Percentiles rank a stretch among this genome's conserved stretches.
phyloP scores from a whole-genome alignment of 2,797 vertebrate species.

The Catharus ustulatus region DNA sequence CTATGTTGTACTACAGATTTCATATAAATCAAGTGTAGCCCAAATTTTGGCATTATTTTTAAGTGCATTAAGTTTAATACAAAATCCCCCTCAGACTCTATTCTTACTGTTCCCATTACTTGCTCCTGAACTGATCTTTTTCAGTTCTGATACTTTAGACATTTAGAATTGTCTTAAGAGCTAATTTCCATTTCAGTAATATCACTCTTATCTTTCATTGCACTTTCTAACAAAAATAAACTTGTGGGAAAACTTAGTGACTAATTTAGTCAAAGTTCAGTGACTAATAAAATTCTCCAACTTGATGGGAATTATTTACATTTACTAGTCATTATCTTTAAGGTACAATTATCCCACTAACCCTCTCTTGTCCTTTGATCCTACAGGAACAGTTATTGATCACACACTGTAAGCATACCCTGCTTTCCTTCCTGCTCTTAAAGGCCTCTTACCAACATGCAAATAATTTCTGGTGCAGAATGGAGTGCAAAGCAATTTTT shows the following conservation, averaged over 20 bases:
- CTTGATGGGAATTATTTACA: background rate
- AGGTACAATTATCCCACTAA: background rate
- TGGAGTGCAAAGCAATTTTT: background rate
- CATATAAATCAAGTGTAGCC: slow-evolving; percentile 47
- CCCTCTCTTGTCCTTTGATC: background rate
- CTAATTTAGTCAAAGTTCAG: slow-evolving; percentile 28
- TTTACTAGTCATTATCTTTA: background rate
- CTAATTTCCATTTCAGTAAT: background rate
- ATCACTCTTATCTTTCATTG: background rate
- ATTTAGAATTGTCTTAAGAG: background rate
- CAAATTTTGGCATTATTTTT: slow-evolving; percentile 57
- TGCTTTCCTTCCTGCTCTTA: background rate
- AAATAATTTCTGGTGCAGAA: background rate
- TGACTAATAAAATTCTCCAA: background rate
- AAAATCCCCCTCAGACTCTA: slow-evolving; percentile 5
- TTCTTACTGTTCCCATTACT: background rate
- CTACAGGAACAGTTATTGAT: background rate
- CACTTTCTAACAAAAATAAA: background rate
- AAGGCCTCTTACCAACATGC: background rate
- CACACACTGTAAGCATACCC: background rate
- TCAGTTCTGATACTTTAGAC: background rate
- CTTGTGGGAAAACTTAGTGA: background rate
- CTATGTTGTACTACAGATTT: slow-evolving; percentile 26
- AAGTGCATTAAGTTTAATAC: slow-evolving; percentile 39
- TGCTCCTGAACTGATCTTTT: background rate